Evolutionary conservation across 2,888 invertebrate genomes (phyloP).

Genomic region (Tryphoninae sp.): DNA sequence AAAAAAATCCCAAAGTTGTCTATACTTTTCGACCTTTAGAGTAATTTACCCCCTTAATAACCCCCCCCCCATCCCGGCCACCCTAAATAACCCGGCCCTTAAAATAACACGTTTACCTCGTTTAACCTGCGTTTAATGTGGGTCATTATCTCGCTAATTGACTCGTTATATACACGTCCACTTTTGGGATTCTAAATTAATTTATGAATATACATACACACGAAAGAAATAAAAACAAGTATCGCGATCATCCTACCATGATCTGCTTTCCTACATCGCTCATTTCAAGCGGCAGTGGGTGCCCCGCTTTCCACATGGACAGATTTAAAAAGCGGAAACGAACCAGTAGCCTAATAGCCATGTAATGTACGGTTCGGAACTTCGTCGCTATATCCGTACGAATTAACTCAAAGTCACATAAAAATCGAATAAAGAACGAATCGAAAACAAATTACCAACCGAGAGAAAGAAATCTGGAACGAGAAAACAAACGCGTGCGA

Average conservation of each 20-base stretch:
- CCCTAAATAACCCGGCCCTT: conserved; percentile 13
- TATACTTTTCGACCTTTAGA: too few species aligned
- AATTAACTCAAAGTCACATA: too few species aligned
- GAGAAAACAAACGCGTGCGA: too few species aligned
- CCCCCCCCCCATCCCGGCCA: not conserved
- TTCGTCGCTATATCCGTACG: too few species aligned
- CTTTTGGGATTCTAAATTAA: conserved; percentile 20
- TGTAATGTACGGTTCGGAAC: not conserved
- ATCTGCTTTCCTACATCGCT: conserved; percentile 35
- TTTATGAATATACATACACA: not conserved
- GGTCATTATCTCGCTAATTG: conserved; percentile 50
- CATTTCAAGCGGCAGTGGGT: conserved; percentile 14
- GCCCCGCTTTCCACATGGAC: conserved; percentile 50
- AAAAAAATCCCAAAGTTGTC: too few species aligned
- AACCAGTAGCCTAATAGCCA: not conserved
- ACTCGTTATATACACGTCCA: conserved; percentile 17
- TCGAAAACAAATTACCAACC: too few species aligned
- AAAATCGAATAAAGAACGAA: too few species aligned
- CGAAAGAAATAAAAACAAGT: not conserved
- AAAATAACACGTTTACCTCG: conserved; percentile 27
- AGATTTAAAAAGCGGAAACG: conserved; percentile 59
- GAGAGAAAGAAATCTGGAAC: too few species aligned
- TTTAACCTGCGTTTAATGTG: conserved; percentile 44
- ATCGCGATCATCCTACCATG: conserved; percentile 10
- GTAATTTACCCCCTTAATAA: too few species aligned